Percentiles rank a stretch among this genome's conserved stretches.
These are phyloP conservation scores for Biston betularia DNA, from an alignment of 2,888 invertebrate species.

Conservation along the genomic window DNA sequence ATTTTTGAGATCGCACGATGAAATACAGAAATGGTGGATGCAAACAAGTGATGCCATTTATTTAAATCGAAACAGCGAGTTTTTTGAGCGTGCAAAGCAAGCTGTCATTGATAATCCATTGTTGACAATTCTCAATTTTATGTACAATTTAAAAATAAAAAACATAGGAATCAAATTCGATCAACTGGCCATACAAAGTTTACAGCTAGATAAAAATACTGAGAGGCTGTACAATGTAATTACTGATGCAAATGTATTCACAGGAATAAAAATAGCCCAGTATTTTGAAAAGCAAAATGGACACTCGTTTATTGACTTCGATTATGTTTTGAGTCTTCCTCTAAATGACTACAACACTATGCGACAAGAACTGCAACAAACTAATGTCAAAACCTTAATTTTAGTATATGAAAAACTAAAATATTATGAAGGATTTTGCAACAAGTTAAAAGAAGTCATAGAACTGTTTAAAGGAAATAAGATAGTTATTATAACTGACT, in stretches of 20 bases:
- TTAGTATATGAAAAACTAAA: conserved; percentile 52
- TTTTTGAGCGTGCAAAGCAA: conserved; percentile 54
- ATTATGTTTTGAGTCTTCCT: conserved; percentile 53
- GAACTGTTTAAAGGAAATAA: conserved; percentile 41
- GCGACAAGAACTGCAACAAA: conserved; percentile 49
- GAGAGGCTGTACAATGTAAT: conserved; percentile 47
- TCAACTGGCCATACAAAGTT: conserved; percentile 37
- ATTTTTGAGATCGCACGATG: conserved; percentile 58
- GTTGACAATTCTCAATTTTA: conserved; percentile 52
- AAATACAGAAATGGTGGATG: conserved; percentile 64
- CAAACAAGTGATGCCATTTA: conserved; percentile 48
- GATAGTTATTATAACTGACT: conserved; percentile 50
- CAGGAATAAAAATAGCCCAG: conserved; percentile 54
- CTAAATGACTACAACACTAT: conserved; percentile 51
- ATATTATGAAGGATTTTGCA: conserved; percentile 42
- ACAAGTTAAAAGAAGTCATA: conserved; percentile 50
- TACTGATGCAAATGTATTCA: conserved; percentile 49
- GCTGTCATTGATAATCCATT: conserved; percentile 56
- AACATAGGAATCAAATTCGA: conserved; percentile 50
- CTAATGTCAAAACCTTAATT: conserved; percentile 47
- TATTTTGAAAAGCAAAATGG: conserved; percentile 39
- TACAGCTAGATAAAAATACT: conserved; percentile 41
- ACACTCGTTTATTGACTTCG: conserved; percentile 53
- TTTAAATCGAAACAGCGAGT: conserved; percentile 48
- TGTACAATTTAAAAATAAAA: conserved; percentile 53